A percentile compares a stretch with the other conserved stretches of the same genome.
These are phyloP conservation scores for Stenopsyche tienmushanensis DNA, from an alignment of 1,140 invertebrate species.

Conservation along the genomic window DNA sequence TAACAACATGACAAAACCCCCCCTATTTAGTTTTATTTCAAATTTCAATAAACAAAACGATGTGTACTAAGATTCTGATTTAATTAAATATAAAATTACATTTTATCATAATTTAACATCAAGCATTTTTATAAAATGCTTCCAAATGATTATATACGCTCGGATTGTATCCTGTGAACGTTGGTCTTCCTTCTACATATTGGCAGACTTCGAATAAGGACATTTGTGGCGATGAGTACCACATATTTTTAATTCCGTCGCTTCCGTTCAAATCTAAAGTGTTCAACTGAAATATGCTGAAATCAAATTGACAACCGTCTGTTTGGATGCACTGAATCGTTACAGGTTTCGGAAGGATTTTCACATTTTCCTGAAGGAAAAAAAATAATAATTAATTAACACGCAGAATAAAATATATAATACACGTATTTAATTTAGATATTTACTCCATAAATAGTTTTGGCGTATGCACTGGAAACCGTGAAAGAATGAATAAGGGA, in stretches of 20 bases:
- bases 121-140: slow-evolving; percentile 71
- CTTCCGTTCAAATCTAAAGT: slow-evolving; percentile 67
- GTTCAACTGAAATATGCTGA: slow-evolving; percentile 84
- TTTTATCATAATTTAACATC: too few species aligned
- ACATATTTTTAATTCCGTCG: slow-evolving; percentile 73
- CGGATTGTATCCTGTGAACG: slow-evolving; percentile 71
- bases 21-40: too few species aligned
- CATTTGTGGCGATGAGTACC: slow-evolving; percentile 68
- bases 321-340: slow-evolving; percentile 78
- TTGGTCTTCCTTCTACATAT: slow-evolving; percentile 64
- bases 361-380: slow-evolving; percentile 60
- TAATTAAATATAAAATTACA: too few species aligned
- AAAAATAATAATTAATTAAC: slow-evolving; percentile 1
- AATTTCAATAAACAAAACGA: too few species aligned
- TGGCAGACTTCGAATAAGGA: slow-evolving; percentile 67
- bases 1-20: too few species aligned
- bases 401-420: neutral
- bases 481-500: slow-evolving; percentile 72
- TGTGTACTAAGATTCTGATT: too few species aligned
- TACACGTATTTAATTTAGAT: slow-evolving; percentile 13
- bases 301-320: slow-evolving; percentile 73
- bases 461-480: slow-evolving; percentile 68
- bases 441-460: slow-evolving; percentile 68
- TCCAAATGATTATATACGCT: slow-evolving; percentile 75
- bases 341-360: slow-evolving; percentile 73